A percentile compares a stretch with the other conserved stretches of the same genome.
These are phyloP conservation scores for Tor tambroides DNA, from an alignment of 2,113 vertebrate species.

Conservation along the genomic window DNA sequence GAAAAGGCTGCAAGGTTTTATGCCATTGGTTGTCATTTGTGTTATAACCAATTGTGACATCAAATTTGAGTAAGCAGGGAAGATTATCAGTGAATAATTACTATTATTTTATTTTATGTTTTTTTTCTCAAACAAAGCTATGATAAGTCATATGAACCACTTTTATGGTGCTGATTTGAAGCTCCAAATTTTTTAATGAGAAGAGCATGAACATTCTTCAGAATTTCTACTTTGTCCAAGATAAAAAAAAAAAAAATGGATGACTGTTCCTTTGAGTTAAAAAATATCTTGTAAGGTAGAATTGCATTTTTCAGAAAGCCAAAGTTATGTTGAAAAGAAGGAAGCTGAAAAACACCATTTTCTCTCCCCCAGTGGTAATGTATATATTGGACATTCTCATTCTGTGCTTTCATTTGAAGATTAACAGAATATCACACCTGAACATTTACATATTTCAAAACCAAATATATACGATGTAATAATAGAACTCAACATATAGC, in stretches of 20 bases:
- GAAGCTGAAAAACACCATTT: slow-evolving; percentile 2
- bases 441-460: neutral
- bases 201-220: neutral
- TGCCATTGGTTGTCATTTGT: neutral
- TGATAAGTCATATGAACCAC: neutral
- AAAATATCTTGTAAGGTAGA: neutral
- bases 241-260: neutral
- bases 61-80: neutral
- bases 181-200: neutral
- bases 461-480: neutral
- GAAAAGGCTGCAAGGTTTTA: neutral
- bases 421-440: neutral
- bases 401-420: neutral
- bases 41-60: neutral
- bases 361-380: neutral
- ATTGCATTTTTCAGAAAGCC: slow-evolving; percentile 45
- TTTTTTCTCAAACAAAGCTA: neutral
- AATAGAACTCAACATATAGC: neutral
- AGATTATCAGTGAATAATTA: neutral
- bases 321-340: slow-evolving; percentile 36
- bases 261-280: neutral
- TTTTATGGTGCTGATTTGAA: neutral
- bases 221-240: neutral
- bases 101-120: no score
- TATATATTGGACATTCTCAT: slow-evolving; percentile 7